Evolutionary conservation across 2,888 invertebrate genomes (phyloP).

Genomic region (Epinotia bilunana): DNA sequence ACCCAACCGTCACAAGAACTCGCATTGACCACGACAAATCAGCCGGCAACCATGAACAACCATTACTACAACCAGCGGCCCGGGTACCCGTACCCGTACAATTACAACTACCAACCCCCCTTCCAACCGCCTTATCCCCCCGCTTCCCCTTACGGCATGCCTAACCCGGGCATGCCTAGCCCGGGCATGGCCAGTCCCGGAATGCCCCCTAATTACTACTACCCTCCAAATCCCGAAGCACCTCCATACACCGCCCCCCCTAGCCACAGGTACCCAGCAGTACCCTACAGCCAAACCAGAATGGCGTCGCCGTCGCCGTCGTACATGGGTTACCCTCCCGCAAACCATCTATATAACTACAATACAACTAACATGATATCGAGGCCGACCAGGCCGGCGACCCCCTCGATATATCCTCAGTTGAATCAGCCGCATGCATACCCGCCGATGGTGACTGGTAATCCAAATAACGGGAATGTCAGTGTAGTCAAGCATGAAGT

Average conservation of each 20-base stretch:
- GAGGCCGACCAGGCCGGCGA: slow-evolving; percentile 64
- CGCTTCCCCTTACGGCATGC: slow-evolving; percentile 71
- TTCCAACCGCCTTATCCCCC: slow-evolving; percentile 71
- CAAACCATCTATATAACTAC: slow-evolving; percentile 66
- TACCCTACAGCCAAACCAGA: slow-evolving; percentile 74
- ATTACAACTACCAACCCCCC: slow-evolving; percentile 57
- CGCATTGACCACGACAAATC: slow-evolving; percentile 61
- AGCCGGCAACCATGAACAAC: slow-evolving; percentile 69
- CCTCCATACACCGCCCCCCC: slow-evolving; percentile 58
- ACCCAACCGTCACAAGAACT: slow-evolving; percentile 76
- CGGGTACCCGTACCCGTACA: slow-evolving; percentile 66
- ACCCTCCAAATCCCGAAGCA: slow-evolving; percentile 56
- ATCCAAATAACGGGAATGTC: slow-evolving; percentile 52
- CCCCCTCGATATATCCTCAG: slow-evolving; percentile 65
- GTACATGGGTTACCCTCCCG: slow-evolving; percentile 63
- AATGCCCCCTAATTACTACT: slow-evolving; percentile 58
- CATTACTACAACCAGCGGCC: slow-evolving; percentile 72
- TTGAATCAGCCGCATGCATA: slow-evolving; percentile 67
- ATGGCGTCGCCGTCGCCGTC: slow-evolving; percentile 68
- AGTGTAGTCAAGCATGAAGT: slow-evolving; percentile 58
- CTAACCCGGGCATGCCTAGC: slow-evolving; percentile 51
- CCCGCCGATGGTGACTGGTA: slow-evolving; percentile 54
- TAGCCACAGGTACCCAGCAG: slow-evolving; percentile 63
- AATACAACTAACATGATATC: slow-evolving; percentile 77
- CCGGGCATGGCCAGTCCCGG: neutral